A percentile compares a stretch with the other conserved stretches of the same genome.
phyloP scores from a whole-genome alignment of 2,888 invertebrate genomes.

The Tinea trinotella region DNA sequence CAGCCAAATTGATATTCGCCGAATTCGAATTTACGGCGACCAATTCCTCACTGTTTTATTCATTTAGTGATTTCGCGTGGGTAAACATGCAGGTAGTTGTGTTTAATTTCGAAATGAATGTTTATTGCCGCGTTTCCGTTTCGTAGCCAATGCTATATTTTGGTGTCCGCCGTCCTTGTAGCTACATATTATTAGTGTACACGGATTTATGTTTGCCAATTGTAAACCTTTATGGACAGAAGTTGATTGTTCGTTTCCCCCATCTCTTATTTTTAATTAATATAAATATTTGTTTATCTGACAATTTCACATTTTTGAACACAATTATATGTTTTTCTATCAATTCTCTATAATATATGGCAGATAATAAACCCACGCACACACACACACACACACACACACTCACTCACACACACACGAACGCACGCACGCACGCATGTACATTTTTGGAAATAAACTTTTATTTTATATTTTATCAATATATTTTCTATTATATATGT shows the following conservation, averaged over 20 bases:
- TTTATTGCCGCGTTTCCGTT: slow-evolving; percentile 65
- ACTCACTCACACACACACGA: no score
- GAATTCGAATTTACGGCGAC: slow-evolving; percentile 59
- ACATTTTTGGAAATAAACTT: no score
- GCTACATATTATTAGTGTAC: slow-evolving; percentile 2
- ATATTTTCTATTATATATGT: no score
- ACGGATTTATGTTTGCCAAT: slow-evolving; percentile 3
- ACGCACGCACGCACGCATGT: no score
- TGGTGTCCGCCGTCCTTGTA: background rate
- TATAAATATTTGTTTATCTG: background rate
- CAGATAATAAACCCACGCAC: no score
- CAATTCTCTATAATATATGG: no score
- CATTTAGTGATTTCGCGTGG: slow-evolving; percentile 67
- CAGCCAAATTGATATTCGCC: slow-evolving; percentile 66
- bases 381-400: no score
- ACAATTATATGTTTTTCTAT: no score
- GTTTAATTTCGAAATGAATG: slow-evolving; percentile 71
- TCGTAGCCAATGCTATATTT: slow-evolving; percentile 18
- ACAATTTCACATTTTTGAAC: background rate
- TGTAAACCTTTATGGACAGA: background rate
- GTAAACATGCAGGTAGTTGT: slow-evolving; percentile 68
- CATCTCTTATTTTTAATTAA: background rate
- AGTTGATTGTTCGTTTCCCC: background rate
- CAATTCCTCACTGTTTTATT: slow-evolving; percentile 68
- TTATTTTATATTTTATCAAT: no score